A percentile compares a stretch with the other conserved stretches of the same genome.
Conservation (phyloP, 2,113 vertebrate species). For the Rhagologus leucostigma region DNA sequence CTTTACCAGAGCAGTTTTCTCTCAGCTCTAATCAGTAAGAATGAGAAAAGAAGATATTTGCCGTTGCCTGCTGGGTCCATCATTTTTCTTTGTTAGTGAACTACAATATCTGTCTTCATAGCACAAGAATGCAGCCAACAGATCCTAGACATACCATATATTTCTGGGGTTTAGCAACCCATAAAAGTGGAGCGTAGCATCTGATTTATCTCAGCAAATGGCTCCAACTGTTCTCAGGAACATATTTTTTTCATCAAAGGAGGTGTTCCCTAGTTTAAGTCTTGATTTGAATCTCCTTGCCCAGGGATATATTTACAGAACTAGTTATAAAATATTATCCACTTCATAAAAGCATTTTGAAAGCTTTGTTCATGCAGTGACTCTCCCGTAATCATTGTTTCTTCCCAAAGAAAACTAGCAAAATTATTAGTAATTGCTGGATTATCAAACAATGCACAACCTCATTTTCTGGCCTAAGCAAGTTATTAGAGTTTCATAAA, state of each 20-base stretch:
- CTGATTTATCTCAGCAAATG: slow-evolving; percentile 54
- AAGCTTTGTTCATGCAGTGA: slow-evolving; percentile 18
- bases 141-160: slow-evolving; percentile 23
- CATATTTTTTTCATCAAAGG: slow-evolving; percentile 32
- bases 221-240: slow-evolving; percentile 15
- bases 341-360: background rate
- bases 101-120: background rate
- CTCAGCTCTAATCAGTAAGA: background rate
- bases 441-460: slow-evolving; percentile 13
- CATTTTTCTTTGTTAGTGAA: background rate
- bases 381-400: background rate
- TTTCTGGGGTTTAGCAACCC: slow-evolving; percentile 40
- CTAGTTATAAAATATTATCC: background rate
- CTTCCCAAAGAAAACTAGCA: slow-evolving; percentile 14
- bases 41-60: slow-evolving; percentile 11
- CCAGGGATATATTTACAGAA: slow-evolving; percentile 32
- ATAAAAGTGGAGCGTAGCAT: slow-evolving; percentile 21
- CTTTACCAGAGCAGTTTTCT: background rate
- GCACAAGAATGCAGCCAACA: slow-evolving; percentile 32
- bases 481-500: background rate
- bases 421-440: background rate
- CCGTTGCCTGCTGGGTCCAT: background rate
- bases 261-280: slow-evolving; percentile 11
- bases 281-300: slow-evolving; percentile 1
- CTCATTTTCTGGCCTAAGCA: slow-evolving; percentile 22